A percentile compares a stretch with the other conserved stretches of the same genome.
Evolutionary conservation across 1,140 invertebrate species (phyloP).

Genomic region (Hyles euphorbiae): DNA sequence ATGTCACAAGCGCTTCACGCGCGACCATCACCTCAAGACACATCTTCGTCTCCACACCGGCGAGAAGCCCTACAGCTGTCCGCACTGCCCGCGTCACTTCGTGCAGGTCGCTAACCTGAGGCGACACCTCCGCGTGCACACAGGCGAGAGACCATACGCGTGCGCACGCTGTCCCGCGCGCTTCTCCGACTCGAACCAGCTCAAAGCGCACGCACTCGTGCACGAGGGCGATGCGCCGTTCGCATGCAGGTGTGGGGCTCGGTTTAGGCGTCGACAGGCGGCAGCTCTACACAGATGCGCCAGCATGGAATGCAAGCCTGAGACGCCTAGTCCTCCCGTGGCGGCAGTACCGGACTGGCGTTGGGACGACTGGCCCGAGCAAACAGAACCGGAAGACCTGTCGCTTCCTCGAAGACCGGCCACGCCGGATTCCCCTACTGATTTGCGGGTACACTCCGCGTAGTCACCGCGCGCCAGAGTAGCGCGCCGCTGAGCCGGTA

Average conservation of each 20-base stretch:
- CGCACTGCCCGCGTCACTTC: slow-evolving; percentile 93
- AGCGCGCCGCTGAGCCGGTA: slow-evolving; percentile 70
- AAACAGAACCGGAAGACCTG: slow-evolving; percentile 93
- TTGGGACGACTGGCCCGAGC: slow-evolving; percentile 79
- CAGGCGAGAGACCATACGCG: slow-evolving; percentile 94
- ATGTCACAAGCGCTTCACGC: slow-evolving; percentile 96
- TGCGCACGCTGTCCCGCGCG: slow-evolving; percentile 92
- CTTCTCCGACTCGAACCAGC: slow-evolving; percentile 95
- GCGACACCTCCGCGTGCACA: slow-evolving; percentile 95
- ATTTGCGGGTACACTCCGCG: slow-evolving; percentile 65
- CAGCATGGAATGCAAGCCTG: slow-evolving; percentile 44
- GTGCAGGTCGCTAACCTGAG: slow-evolving; percentile 96
- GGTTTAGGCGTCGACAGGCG: slow-evolving; percentile 89
- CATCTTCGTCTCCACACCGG: slow-evolving; percentile 95
- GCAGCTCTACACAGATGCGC: slow-evolving; percentile 90
- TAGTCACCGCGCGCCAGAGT: slow-evolving; percentile 47
- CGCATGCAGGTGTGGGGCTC: slow-evolving; percentile 85
- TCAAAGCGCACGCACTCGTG: slow-evolving; percentile 93
- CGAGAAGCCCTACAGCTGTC: slow-evolving; percentile 94
- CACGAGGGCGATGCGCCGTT: slow-evolving; percentile 95
- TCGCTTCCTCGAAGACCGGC: slow-evolving; percentile 64
- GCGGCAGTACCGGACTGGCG: slow-evolving; percentile 60
- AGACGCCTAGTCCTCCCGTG: slow-evolving; percentile 51
- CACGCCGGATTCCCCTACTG: slow-evolving; percentile 64
- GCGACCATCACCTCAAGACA: slow-evolving; percentile 96